These are phyloP conservation scores for Dendroctonus ponderosae DNA, from an alignment of 1,140 invertebrate genomes.

Conservation along the genomic window DNA sequence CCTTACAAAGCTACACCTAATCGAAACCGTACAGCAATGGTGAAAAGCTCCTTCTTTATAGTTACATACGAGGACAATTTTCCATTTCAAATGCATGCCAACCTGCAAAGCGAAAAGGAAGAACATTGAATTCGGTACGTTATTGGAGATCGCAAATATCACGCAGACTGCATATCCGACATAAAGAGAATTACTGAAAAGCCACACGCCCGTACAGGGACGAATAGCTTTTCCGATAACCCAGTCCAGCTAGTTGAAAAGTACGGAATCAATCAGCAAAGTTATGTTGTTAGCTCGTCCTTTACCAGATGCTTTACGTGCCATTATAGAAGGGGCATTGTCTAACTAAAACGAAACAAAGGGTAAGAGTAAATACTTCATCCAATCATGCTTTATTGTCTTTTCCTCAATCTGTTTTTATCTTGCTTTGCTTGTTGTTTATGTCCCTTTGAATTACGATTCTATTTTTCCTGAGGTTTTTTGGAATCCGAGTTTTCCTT, in stretches of 20 bases:
- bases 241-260: slow-evolving; percentile 3
- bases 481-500: too few relatives aligned
- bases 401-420: too few relatives aligned
- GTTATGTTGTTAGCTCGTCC: slow-evolving; percentile 2
- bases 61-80: too few relatives aligned
- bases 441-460: too few relatives aligned
- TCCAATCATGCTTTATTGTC: too few relatives aligned
- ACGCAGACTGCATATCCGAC: slow-evolving; percentile 3
- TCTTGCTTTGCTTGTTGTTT: too few relatives aligned
- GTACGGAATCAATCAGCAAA: slow-evolving; percentile 10
- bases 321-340: background rate
- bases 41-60: too few relatives aligned
- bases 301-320: background rate
- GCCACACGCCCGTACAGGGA: background rate
- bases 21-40: too few relatives aligned
- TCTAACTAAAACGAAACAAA: too few relatives aligned
- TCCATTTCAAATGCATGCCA: background rate
- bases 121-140: slow-evolving; percentile 6
- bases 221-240: slow-evolving; percentile 1
- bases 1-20: too few relatives aligned
- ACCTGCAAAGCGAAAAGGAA: background rate
- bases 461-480: too few relatives aligned
- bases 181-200: slow-evolving; percentile 12
- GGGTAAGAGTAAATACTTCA: too few relatives aligned
- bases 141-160: slow-evolving; percentile 8